These are phyloP conservation scores for Lapara coniferarum DNA, from an alignment of 2,888 invertebrate species.

Conservation along the genomic window DNA sequence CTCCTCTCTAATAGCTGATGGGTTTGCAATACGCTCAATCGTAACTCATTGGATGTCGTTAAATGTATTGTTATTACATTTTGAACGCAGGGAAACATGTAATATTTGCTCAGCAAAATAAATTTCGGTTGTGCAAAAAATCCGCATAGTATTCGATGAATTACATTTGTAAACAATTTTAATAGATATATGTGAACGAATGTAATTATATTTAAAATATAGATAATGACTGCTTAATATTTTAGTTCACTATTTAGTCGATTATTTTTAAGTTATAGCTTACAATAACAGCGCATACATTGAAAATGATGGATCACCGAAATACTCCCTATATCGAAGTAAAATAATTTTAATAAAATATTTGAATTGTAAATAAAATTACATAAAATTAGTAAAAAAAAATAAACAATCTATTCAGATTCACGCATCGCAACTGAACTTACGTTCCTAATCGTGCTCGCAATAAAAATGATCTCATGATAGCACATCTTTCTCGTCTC, in stretches of 20 bases:
- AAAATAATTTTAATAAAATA: neutral
- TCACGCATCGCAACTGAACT: neutral
- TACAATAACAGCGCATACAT: neutral
- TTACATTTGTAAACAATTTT: too few relatives aligned
- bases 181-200: too few relatives aligned
- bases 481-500: conserved; percentile 19
- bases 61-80: conserved; percentile 10
- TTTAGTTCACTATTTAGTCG: too few relatives aligned
- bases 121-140: neutral
- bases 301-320: too few relatives aligned
- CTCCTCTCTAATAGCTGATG: conserved; percentile 14
- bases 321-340: too few relatives aligned
- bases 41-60: conserved; percentile 3
- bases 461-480: conserved; percentile 4
- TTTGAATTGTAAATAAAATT: neutral
- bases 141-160: too few relatives aligned
- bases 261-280: too few relatives aligned
- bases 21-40: conserved; percentile 16
- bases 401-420: neutral
- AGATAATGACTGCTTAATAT: too few relatives aligned
- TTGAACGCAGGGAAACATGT: neutral
- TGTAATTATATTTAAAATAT: too few relatives aligned
- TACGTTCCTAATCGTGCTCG: conserved; percentile 2
- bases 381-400: neutral
- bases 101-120: neutral